Percentiles rank a stretch among this genome's conserved stretches.
Conservation (phyloP, 2,113 vertebrate genomes). For the Myotis lucifugus region DNA sequence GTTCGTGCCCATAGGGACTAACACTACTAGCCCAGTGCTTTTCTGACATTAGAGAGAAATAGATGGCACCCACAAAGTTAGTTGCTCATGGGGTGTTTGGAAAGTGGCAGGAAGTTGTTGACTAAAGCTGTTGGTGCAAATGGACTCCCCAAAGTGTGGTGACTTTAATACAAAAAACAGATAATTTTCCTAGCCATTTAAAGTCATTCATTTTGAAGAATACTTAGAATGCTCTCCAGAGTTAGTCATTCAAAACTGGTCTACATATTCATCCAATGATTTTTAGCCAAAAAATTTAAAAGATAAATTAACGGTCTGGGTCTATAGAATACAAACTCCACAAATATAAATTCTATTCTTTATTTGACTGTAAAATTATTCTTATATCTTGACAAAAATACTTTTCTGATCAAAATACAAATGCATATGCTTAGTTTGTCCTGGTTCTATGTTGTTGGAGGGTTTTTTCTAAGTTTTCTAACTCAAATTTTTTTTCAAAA, state of each 20-base stretch:
- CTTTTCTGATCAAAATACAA: conserved; percentile 30
- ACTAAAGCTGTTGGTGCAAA: not conserved
- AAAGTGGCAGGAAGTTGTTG: not conserved
- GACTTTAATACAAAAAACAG: not conserved
- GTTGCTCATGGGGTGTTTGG: not conserved
- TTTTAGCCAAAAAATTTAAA: not conserved
- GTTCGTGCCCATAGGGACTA: not conserved
- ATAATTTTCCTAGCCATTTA: not conserved
- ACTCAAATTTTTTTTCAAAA: not conserved
- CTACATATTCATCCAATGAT: not conserved
- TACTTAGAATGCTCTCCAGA: conserved; percentile 19
- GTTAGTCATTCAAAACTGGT: conserved; percentile 32
- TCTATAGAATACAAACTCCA: not conserved
- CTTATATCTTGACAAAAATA: conserved; percentile 55
- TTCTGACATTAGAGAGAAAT: not conserved
- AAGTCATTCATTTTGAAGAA: conserved; percentile 29
- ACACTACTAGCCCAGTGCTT: not conserved
- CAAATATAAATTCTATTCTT: conserved; percentile 12
- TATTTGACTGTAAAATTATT: conserved; percentile 39
- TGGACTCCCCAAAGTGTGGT: not conserved
- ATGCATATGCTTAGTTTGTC: not conserved
- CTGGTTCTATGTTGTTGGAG: not conserved
- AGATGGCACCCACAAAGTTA: not conserved
- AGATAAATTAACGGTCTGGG: not conserved
- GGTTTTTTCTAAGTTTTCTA: not conserved